phyloP scores from a whole-genome alignment of 2,888 invertebrate genomes.

The Melinaea menophilus region DNA sequence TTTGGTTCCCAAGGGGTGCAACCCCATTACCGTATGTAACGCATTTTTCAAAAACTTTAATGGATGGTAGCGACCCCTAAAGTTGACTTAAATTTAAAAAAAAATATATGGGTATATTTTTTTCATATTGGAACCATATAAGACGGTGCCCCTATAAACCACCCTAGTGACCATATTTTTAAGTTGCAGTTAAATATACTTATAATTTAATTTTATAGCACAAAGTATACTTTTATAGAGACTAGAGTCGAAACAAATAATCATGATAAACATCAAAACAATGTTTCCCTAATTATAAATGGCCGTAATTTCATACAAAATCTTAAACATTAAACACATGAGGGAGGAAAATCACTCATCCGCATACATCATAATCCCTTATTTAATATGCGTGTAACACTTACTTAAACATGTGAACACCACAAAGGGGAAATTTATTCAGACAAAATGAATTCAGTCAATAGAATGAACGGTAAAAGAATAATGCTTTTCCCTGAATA shows the following conservation, averaged over 20 bases:
- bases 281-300: background rate
- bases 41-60: no score
- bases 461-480: background rate
- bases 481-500: background rate
- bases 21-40: no score
- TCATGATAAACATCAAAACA: background rate
- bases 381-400: conserved; percentile 8
- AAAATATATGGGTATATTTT: no score
- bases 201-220: no score
- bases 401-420: conserved; percentile 5
- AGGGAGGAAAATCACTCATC: conserved; percentile 5
- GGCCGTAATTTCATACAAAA: conserved; percentile 1
- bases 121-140: no score
- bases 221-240: no score
- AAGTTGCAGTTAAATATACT: no score
- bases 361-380: conserved; percentile 6
- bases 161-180: no score
- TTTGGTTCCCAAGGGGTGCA: no score
- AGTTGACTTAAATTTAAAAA: no score
- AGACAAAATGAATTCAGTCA: conserved; percentile 5
- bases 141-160: no score
- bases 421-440: conserved; percentile 4
- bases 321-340: conserved; percentile 5
- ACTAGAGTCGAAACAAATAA: background rate
- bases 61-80: no score